phyloP scores from a whole-genome alignment of 2,113 vertebrate genomes.

The Alethe diademata region DNA sequence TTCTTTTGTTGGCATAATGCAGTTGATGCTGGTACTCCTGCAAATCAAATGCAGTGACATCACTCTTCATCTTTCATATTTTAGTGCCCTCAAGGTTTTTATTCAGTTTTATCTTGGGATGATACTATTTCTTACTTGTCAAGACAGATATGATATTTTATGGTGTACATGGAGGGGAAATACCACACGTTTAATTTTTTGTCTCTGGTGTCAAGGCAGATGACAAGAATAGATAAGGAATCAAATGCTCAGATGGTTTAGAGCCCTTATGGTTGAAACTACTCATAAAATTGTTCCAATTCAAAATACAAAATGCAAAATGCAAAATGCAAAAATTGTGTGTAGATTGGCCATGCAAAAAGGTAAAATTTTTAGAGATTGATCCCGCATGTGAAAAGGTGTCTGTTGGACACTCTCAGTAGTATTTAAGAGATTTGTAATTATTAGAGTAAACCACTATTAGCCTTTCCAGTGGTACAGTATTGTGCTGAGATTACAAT shows the following conservation, averaged over 20 bases:
- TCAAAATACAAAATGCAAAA: neutral
- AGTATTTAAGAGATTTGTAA: neutral
- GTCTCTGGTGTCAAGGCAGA: neutral
- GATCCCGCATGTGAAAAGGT: neutral
- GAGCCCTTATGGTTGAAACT: neutral
- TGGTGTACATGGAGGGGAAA: neutral
- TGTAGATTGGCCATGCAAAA: neutral
- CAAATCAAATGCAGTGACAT: neutral
- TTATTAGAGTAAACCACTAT: neutral
- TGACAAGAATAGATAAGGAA: neutral
- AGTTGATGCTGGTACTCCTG: neutral
- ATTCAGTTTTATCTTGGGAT: neutral
- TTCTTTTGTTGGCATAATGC: neutral
- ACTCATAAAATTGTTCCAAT: neutral
- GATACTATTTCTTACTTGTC: neutral
- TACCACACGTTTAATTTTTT: neutral
- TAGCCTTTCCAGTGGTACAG: neutral
- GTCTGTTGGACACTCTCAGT: neutral
- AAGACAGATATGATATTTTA: neutral
- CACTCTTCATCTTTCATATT: neutral
- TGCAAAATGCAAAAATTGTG: neutral
- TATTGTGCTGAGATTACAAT: neutral
- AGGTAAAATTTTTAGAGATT: neutral
- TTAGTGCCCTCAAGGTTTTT: neutral
- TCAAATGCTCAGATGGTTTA: neutral